phyloP scores from a whole-genome alignment of 2,797 vertebrate species.

The Mallotus villosus region DNA sequence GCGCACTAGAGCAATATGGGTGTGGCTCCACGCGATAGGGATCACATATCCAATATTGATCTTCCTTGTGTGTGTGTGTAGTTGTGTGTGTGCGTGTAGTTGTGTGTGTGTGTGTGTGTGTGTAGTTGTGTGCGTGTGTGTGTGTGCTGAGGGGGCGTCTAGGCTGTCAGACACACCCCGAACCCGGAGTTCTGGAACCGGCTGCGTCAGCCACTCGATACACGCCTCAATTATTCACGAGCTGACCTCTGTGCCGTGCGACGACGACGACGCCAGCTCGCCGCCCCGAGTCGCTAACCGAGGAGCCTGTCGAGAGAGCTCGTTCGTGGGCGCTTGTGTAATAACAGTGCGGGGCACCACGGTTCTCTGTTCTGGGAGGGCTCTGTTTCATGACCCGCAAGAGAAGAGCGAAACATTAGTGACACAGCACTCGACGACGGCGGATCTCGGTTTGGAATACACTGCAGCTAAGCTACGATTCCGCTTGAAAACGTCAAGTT shows the following conservation, averaged over 20 bases:
- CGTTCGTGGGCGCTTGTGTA: too few species aligned
- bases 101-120: background rate
- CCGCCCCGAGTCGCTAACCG: too few species aligned
- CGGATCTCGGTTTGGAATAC: background rate
- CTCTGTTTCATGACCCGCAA: too few species aligned
- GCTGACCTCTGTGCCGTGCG: too few species aligned
- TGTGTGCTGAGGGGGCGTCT: background rate
- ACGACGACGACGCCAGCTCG: too few species aligned
- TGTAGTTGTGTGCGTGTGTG: constrained; percentile 3
- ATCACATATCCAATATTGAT: background rate
- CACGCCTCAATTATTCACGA: background rate
- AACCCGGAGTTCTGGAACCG: background rate
- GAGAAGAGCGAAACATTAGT: too few species aligned
- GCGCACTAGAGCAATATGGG: background rate
- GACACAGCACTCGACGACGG: too few species aligned
- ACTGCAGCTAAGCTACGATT: background rate
- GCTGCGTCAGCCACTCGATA: background rate
- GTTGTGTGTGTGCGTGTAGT: background rate
- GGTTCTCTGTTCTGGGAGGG: too few species aligned
- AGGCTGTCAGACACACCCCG: background rate
- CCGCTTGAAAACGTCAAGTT: background rate
- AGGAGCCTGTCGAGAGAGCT: too few species aligned
- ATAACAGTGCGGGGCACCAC: too few species aligned
- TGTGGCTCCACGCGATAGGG: background rate
- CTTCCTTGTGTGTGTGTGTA: background rate